phyloP scores from a whole-genome alignment of 2,888 invertebrate genomes.

The Agapostemon virescens region DNA sequence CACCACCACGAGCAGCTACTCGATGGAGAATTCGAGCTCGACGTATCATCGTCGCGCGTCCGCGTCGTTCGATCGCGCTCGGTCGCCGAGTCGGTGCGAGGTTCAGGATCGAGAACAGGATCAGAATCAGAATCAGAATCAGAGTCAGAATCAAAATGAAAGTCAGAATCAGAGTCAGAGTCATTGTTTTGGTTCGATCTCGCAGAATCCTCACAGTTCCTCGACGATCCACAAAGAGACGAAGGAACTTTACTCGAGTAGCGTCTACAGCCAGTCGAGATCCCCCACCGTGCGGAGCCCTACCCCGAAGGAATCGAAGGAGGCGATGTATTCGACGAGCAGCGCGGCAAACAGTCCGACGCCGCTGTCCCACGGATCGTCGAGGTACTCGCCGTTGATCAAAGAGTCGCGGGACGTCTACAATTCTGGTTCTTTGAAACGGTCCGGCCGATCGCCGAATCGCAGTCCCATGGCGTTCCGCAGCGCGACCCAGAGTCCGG shows the following conservation, averaged over 20 bases:
- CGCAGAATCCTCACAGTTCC: slow-evolving; percentile 70
- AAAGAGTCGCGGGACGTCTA: slow-evolving; percentile 75
- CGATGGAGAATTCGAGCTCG: slow-evolving; percentile 63
- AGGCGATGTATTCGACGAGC: slow-evolving; percentile 71
- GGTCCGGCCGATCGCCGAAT: slow-evolving; percentile 72
- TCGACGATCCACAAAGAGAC: slow-evolving; percentile 75
- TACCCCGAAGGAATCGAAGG: slow-evolving; percentile 74
- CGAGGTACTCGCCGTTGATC: slow-evolving; percentile 64
- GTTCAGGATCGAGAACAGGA: no score
- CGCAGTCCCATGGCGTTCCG: slow-evolving; percentile 72
- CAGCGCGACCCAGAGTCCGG: slow-evolving; percentile 72
- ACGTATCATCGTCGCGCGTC: slow-evolving; percentile 66
- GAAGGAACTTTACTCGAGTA: slow-evolving; percentile 75
- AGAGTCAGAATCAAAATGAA: slow-evolving; percentile 22
- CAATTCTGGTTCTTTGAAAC: slow-evolving; percentile 65
- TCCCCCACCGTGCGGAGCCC: slow-evolving; percentile 72
- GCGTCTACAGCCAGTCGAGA: slow-evolving; percentile 61
- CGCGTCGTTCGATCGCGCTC: slow-evolving; percentile 69
- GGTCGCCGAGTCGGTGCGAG: slow-evolving; percentile 73
- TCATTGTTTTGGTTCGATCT: slow-evolving; percentile 50
- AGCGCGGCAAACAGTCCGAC: slow-evolving; percentile 70
- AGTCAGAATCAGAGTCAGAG: slow-evolving; percentile 55
- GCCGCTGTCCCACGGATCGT: slow-evolving; percentile 12
- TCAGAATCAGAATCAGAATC: slow-evolving; percentile 58
- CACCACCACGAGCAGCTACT: slow-evolving; percentile 64